A percentile compares a stretch with the other conserved stretches of the same genome.
phyloP scores from a whole-genome alignment of 2,888 invertebrate species.

The Drosophila imparisetae region DNA sequence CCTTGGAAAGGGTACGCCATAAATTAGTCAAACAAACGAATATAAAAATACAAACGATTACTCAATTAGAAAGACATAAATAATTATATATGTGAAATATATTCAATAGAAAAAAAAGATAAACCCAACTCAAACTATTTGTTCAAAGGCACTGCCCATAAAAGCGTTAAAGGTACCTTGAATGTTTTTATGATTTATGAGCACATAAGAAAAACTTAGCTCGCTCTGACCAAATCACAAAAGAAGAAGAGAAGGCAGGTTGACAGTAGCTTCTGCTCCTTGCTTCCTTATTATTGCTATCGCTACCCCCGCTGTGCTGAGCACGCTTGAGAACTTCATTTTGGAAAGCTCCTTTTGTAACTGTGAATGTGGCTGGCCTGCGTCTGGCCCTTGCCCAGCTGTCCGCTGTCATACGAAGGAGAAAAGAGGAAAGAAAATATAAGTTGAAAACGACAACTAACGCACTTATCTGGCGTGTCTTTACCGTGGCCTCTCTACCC shows the following conservation, averaged over 20 bases:
- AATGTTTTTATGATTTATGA: slow-evolving; percentile 66
- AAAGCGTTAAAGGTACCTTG: slow-evolving; percentile 14
- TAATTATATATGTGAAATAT: background rate
- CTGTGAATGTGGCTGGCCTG: slow-evolving; percentile 18
- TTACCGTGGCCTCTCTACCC: slow-evolving; percentile 36
- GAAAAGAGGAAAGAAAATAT: slow-evolving; percentile 36
- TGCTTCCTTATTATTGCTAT: slow-evolving; percentile 21
- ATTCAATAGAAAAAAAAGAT: background rate
- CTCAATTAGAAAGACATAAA: slow-evolving; percentile 24
- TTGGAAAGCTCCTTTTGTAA: slow-evolving; percentile 40
- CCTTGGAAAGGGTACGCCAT: slow-evolving; percentile 23
- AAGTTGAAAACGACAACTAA: slow-evolving; percentile 44
- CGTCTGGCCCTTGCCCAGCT: slow-evolving; percentile 44
- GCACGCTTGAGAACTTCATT: slow-evolving; percentile 68
- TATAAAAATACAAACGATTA: slow-evolving; percentile 19
- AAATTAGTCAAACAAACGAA: slow-evolving; percentile 27
- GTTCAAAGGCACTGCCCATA: slow-evolving; percentile 9
- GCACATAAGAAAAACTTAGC: slow-evolving; percentile 28
- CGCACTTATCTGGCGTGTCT: slow-evolving; percentile 69
- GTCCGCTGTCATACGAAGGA: slow-evolving; percentile 62
- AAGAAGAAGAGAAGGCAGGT: slow-evolving; percentile 24
- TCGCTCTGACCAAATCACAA: slow-evolving; percentile 46
- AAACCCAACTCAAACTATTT: background rate
- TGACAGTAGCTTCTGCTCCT: slow-evolving; percentile 37
- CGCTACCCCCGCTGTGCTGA: slow-evolving; percentile 12